phyloP scores from a whole-genome alignment of 35 echinoderm and acorn worm species.

The Nesometra sesokonis region DNA sequence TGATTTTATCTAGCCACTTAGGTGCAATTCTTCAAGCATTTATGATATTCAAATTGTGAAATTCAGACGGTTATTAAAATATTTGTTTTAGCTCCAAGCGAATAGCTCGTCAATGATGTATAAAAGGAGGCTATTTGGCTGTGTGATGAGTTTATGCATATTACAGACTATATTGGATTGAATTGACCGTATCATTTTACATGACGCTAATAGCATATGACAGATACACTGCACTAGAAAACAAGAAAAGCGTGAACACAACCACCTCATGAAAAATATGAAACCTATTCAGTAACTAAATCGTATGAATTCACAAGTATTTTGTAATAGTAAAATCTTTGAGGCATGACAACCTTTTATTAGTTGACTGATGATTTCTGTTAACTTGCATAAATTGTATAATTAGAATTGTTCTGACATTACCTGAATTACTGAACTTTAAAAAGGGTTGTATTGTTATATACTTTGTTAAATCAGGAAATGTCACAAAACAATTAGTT shows the following conservation, averaged over 20 bases:
- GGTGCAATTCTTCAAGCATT: neutral
- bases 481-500: no score
- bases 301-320: neutral
- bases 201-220: neutral
- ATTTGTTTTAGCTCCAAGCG: neutral
- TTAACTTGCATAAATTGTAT: neutral
- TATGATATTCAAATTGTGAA: slow-evolving; percentile 1
- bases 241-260: neutral
- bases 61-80: slow-evolving; percentile 1
- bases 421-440: no score
- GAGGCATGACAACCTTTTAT: neutral
- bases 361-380: neutral
- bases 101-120: neutral
- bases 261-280: neutral
- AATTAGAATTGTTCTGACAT: neutral
- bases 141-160: neutral
- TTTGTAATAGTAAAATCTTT: neutral
- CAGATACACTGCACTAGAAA: neutral
- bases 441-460: no score
- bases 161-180: neutral
- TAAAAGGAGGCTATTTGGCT: neutral
- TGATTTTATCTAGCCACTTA: neutral
- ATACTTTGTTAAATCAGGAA: no score
- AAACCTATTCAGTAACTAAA: neutral
- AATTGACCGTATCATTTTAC: neutral